phyloP scores from a whole-genome alignment of 2,113 vertebrate species.

The Brachyhypopomus occidentalis region DNA sequence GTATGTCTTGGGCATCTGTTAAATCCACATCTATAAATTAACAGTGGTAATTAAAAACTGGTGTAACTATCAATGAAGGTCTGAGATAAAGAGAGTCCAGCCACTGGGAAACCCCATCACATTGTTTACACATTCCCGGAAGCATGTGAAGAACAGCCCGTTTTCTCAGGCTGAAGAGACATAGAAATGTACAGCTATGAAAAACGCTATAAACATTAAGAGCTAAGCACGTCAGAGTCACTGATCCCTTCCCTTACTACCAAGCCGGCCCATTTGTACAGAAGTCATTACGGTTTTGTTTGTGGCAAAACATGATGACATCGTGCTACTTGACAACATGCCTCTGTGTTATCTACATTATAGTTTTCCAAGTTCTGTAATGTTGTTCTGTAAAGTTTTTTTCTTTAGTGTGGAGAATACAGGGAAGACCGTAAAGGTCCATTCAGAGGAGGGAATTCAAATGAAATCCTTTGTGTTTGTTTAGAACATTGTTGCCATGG shows the following conservation, averaged over 20 bases:
- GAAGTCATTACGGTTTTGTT: too few relatives aligned
- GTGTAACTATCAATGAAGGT: not conserved
- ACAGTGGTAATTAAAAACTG: constrained; percentile 19
- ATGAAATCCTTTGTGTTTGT: constrained; percentile 6
- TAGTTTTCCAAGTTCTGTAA: not conserved
- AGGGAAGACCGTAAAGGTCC: not conserved
- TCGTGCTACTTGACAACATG: too few relatives aligned
- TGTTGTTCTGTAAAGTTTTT: too few relatives aligned
- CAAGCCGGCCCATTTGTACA: too few relatives aligned
- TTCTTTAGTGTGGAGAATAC: not conserved
- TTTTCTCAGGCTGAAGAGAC: not conserved
- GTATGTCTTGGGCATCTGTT: constrained; percentile 34
- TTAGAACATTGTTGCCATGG: not conserved
- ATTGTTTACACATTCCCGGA: not conserved
- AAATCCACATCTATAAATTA: constrained; percentile 39
- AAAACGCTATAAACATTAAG: too few relatives aligned
- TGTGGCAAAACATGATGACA: too few relatives aligned
- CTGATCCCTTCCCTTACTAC: too few relatives aligned
- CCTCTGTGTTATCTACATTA: not conserved
- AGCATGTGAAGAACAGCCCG: not conserved
- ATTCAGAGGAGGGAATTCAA: not conserved
- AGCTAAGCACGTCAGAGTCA: not conserved
- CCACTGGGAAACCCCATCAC: not conserved
- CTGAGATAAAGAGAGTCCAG: not conserved
- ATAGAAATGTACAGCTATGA: not conserved